Evolutionary conservation across 1,140 invertebrate genomes (phyloP).

Genomic region (Pseudomyrmex flavicornis): DNA sequence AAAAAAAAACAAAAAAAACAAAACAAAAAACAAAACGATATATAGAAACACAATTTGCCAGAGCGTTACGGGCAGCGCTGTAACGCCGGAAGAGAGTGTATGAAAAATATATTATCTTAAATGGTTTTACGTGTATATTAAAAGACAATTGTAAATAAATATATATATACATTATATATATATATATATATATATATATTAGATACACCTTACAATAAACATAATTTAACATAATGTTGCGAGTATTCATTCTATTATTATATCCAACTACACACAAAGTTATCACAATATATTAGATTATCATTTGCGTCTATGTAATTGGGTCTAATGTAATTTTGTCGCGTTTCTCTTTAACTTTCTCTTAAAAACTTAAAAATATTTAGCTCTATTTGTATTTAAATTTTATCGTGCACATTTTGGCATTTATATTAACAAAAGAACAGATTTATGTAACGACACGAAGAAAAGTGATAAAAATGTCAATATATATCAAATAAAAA

Average conservation of each 20-base stretch:
- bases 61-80: conserved; percentile 63
- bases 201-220: conserved; percentile 80
- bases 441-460: too few species aligned
- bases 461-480: too few species aligned
- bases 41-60: conserved; percentile 71
- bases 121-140: conserved; percentile 76
- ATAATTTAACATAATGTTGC: conserved; percentile 76
- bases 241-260: conserved; percentile 29
- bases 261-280: background rate
- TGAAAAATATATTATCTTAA: conserved; percentile 69
- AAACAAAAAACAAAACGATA: conserved; percentile 1
- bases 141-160: conserved; percentile 77
- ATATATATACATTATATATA: conserved; percentile 77
- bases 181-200: conserved; percentile 73
- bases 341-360: too few species aligned
- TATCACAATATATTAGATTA: too few species aligned
- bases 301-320: too few species aligned
- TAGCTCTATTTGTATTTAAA: too few species aligned
- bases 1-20: conserved; percentile 21
- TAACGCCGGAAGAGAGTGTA: conserved; percentile 61
- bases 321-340: too few species aligned
- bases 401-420: too few species aligned
- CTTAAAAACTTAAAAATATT: too few species aligned
- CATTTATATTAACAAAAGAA: too few species aligned
- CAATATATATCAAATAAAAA: too few species aligned